phyloP scores from a whole-genome alignment of 2,113 vertebrate genomes.

The Chamaetylas fuelleborni region DNA sequence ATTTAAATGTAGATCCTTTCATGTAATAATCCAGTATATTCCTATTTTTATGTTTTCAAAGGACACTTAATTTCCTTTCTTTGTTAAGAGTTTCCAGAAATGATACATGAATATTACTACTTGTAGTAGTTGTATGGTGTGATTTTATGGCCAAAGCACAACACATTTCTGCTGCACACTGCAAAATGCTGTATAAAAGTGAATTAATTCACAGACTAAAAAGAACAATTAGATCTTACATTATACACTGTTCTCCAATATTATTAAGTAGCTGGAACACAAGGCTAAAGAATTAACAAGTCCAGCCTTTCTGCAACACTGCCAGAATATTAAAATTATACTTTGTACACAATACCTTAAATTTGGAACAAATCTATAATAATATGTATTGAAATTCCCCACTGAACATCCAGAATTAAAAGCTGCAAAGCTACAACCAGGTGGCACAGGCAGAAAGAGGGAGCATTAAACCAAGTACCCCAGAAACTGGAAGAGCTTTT shows the following conservation, averaged over 20 bases:
- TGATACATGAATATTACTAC: not conserved
- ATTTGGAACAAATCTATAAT: not conserved
- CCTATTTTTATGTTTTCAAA: not conserved
- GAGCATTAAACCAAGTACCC: not conserved
- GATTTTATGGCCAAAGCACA: not conserved
- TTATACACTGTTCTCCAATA: not conserved
- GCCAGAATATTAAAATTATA: not conserved
- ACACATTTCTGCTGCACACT: not conserved
- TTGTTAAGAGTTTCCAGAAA: not conserved
- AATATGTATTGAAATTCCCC: not conserved
- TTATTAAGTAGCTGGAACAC: not conserved
- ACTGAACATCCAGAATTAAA: not conserved
- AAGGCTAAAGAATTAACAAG: not conserved
- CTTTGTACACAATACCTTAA: not conserved
- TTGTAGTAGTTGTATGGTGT: not conserved
- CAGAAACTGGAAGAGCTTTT: not conserved
- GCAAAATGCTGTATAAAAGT: not conserved
- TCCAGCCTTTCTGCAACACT: not conserved
- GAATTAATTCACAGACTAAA: not conserved
- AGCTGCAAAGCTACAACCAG: not conserved
- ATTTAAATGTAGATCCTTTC: not conserved
- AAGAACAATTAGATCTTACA: not conserved
- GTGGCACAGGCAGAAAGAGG: not conserved
- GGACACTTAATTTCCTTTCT: not conserved
- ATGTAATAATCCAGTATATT: not conserved